phyloP scores from a whole-genome alignment of 2,113 vertebrate species.

The Glareola pratincola region DNA sequence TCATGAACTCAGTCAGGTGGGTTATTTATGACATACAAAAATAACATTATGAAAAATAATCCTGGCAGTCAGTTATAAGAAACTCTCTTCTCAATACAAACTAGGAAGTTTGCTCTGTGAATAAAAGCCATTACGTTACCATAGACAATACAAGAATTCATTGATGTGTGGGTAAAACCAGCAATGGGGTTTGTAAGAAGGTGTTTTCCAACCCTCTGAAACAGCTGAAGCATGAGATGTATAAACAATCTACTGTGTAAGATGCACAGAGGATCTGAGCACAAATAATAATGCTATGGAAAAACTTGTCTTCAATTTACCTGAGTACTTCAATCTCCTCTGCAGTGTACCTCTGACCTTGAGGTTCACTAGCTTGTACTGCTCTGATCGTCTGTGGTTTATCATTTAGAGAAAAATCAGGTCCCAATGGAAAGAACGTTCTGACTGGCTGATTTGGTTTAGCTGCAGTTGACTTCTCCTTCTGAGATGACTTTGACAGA shows the following conservation, averaged over 20 bases:
- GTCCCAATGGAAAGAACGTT: constrained; percentile 87
- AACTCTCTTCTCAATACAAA: not conserved
- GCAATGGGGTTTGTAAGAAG: not conserved
- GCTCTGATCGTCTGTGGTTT: constrained; percentile 82
- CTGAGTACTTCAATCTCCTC: constrained; percentile 98
- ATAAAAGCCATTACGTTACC: not conserved
- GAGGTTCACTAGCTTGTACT: constrained; percentile 86
- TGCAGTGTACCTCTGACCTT: constrained; percentile 89
- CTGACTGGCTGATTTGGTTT: constrained; percentile 78
- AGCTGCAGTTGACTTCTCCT: constrained; percentile 71
- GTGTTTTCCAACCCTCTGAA: not conserved
- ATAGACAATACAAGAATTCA: not conserved
- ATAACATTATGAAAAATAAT: not conserved
- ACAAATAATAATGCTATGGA: not conserved
- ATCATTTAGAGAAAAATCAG: constrained; percentile 88
- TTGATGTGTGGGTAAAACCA: not conserved
- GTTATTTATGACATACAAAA: not conserved
- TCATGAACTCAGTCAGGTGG: not conserved
- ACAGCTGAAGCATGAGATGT: too few species aligned
- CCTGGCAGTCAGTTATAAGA: not conserved
- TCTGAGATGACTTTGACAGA: constrained; percentile 78
- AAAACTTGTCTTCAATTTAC: constrained; percentile 58
- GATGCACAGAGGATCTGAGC: not conserved
- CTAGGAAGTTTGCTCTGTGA: not conserved
- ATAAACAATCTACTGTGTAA: not conserved